Evolutionary conservation across 2,113 vertebrate species (phyloP), one percentile per base, ranked within the genome.

Genomic region (Catharus fuscescens): DNA sequence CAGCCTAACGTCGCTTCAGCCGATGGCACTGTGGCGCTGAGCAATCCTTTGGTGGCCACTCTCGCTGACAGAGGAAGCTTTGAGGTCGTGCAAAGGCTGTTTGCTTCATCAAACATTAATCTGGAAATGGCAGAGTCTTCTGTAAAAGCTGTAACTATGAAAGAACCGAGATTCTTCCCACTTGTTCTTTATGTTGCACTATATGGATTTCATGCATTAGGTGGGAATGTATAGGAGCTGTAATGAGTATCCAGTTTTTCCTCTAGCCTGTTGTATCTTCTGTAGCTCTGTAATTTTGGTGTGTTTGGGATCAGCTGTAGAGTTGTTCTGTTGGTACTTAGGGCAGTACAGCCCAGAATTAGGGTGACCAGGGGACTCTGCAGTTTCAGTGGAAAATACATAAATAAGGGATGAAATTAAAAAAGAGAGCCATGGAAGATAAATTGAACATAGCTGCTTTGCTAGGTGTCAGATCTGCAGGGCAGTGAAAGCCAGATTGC

Each of bases 121-220:
- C 97, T 99, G 94, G 96, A 95, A 73, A 98, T 94, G 92, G 89
- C 95, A 23, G 97, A 96, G 38, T 97, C 98, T n/a, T 93, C 95
- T 1, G 72, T 99, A 18, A 97, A 76, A 93, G 98, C 95, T 18
- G 50, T 96, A 91, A 97, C 98, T 57, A 80, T 21, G 53, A 76
- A 93, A 40, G 94, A 95, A 11, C 85, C 98, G 2, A 81, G 90
- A 25, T 80, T 98, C 80, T 83, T 57, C 59, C 98, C 98, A 1
- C 95, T 99, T 5, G 74, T 99, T 88, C 97, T 99, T 36, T 99
- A 97, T 15, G 97, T 99, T 42, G 97, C 97, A 13, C 65, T 99
- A 76, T 95, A 80, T 31, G 98, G 98, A 42, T 97, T 99, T 36
- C 80, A 88, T 80, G 98, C 98, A 48, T 93, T 99, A 85, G 90